A percentile compares a stretch with the other conserved stretches of the same genome.
These are phyloP conservation scores for Tetragnatha montana DNA, from an alignment of 2,888 invertebrate genomes.

Conservation along the genomic window DNA sequence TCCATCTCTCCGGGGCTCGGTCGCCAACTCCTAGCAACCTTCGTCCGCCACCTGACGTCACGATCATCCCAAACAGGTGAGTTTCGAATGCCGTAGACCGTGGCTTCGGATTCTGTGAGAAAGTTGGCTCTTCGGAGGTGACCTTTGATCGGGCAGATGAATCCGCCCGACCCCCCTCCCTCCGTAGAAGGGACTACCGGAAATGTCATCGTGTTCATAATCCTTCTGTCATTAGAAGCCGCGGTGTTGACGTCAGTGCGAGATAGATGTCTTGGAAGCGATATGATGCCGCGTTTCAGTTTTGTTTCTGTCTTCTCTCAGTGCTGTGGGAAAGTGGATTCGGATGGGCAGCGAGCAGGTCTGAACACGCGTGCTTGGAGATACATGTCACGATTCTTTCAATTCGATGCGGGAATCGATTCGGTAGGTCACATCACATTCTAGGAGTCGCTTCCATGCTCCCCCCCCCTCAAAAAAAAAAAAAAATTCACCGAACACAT, in stretches of 20 bases:
- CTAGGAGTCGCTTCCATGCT: too few relatives aligned
- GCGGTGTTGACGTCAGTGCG: constrained; percentile 35
- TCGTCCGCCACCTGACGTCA: constrained; percentile 44
- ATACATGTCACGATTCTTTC: not conserved
- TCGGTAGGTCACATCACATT: too few relatives aligned
- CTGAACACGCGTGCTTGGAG: not conserved
- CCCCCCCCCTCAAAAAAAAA: too few relatives aligned
- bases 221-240: constrained; percentile 17
- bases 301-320: not conserved
- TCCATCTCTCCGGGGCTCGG: not conserved
- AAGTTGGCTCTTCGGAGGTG: constrained; percentile 66
- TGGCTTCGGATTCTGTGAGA: constrained; percentile 67
- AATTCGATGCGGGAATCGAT: too few relatives aligned
- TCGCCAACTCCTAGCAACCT: constrained; percentile 8
- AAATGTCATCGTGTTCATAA: constrained; percentile 60
- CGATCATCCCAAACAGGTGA: constrained; percentile 59
- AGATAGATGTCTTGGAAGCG: constrained; percentile 28
- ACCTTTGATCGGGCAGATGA: constrained; percentile 68
- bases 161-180: constrained; percentile 24
- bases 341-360: constrained; percentile 8
- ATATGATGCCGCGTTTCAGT: not conserved
- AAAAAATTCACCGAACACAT: too few relatives aligned
- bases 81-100: constrained; percentile 47
- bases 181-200: constrained; percentile 55
- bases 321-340: constrained; percentile 18